Conservation (phyloP, 2,888 invertebrate species). For the Aethes cnicana region DNA sequence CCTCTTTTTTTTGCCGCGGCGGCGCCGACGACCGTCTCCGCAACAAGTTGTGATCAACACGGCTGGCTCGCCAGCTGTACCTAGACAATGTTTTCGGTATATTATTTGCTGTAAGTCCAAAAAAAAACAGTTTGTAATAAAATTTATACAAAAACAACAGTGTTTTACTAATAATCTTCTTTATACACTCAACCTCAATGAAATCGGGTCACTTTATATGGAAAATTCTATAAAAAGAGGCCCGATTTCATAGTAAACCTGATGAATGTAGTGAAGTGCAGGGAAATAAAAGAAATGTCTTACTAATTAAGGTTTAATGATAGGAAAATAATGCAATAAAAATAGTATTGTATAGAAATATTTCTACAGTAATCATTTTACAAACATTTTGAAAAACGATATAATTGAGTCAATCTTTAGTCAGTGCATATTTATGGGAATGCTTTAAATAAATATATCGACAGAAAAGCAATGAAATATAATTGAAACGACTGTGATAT, state of each 20-base stretch:
- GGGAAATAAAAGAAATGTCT: conserved; percentile 22
- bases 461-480: conserved; percentile 57
- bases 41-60: conserved; percentile 58
- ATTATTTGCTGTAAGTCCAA: conserved; percentile 77
- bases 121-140: conserved; percentile 79
- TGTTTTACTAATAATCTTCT: conserved; percentile 61
- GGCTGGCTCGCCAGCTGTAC: conserved; percentile 62
- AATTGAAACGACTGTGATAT: conserved; percentile 48
- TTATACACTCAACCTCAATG: too few species aligned
- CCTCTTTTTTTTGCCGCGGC: background rate
- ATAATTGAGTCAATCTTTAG: conserved; percentile 46
- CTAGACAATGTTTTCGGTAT: conserved; percentile 70
- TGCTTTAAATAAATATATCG: conserved; percentile 73
- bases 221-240: too few species aligned
- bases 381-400: conserved; percentile 54
- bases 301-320: conserved; percentile 67
- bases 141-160: conserved; percentile 69
- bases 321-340: conserved; percentile 79
- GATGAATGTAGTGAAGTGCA: background rate
- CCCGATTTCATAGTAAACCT: background rate
- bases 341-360: conserved; percentile 74
- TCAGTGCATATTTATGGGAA: conserved; percentile 64
- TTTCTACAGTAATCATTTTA: conserved; percentile 72
- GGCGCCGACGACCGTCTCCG: conserved; percentile 56
- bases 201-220: too few species aligned